phyloP scores from a whole-genome alignment of 2,888 invertebrate genomes.

The Heliothis peltigera region DNA sequence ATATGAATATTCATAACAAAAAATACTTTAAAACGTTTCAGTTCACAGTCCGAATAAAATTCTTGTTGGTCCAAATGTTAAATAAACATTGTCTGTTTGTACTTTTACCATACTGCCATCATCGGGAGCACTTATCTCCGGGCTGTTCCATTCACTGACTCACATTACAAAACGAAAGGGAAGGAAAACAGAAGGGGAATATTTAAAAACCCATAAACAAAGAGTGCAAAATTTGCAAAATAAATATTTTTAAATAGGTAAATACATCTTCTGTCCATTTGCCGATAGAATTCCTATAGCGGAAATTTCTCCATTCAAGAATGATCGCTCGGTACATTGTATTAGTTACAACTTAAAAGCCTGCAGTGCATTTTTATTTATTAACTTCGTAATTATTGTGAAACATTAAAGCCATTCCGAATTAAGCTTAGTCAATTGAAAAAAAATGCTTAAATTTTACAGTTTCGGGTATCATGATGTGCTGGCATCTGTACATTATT shows the following conservation, averaged over 20 bases:
- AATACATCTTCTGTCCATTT: no score
- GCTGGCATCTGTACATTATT: no score
- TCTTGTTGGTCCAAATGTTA: conserved; percentile 30
- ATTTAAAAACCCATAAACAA: conserved; percentile 1
- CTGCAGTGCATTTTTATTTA: conserved; percentile 14
- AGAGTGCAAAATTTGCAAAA: background rate
- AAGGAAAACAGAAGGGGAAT: conserved; percentile 6
- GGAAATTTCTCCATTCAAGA: background rate
- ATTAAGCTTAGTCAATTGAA: background rate
- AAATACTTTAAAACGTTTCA: conserved; percentile 9
- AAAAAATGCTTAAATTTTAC: conserved; percentile 28
- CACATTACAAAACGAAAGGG: conserved; percentile 32
- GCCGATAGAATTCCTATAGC: no score
- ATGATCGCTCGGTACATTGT: conserved; percentile 6
- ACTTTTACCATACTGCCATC: conserved; percentile 34
- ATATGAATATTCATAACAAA: background rate
- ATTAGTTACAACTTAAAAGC: conserved; percentile 3
- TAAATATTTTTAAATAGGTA: background rate
- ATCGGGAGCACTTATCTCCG: conserved; percentile 50
- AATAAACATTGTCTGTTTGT: conserved; percentile 28
- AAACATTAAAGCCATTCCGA: conserved; percentile 16
- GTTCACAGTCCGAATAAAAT: background rate
- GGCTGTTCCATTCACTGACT: conserved; percentile 24
- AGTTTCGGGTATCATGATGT: no score
- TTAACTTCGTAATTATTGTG: conserved; percentile 21